Evolutionary conservation across 2,113 vertebrate species (phyloP).

Genomic region (Illadopsis cleaveri): DNA sequence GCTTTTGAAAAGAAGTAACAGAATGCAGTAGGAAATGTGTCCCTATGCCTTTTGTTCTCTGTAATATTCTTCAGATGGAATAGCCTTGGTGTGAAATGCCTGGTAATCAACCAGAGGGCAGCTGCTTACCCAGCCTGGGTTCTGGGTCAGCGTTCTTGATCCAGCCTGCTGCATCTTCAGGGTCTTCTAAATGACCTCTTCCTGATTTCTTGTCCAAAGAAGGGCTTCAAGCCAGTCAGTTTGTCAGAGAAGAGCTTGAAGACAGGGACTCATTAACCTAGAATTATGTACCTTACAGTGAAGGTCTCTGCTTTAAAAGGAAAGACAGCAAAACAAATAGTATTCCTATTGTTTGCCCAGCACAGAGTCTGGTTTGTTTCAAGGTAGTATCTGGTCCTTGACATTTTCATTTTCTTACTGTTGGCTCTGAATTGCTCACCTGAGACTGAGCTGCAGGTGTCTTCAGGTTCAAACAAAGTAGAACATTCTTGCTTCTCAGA

Average conservation of each 20-base stretch:
- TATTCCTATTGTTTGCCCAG: background rate
- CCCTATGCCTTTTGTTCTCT: background rate
- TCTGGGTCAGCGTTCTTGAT: background rate
- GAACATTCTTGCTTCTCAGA: conserved; percentile 2
- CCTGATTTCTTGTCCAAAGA: background rate
- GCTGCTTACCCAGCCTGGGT: background rate
- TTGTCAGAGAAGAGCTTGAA: background rate
- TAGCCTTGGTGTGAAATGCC: background rate
- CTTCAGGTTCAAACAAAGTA: background rate
- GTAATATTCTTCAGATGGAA: background rate
- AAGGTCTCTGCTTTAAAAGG: background rate
- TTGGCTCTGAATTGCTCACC: background rate
- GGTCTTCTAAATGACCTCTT: background rate
- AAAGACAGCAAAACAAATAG: background rate
- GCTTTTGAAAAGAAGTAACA: background rate
- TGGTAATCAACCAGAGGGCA: background rate
- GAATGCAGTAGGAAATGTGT: background rate
- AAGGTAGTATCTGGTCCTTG: background rate
- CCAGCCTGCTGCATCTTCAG: background rate
- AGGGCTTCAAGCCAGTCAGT: background rate
- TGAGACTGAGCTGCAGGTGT: conserved; percentile 10
- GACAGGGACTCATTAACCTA: background rate
- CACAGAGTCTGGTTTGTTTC: background rate
- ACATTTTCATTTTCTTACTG: background rate
- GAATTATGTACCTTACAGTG: background rate